Base-by-base conservation (phyloP, 1,140 invertebrate genomes). In the Drosophila biarmipes region DNA sequence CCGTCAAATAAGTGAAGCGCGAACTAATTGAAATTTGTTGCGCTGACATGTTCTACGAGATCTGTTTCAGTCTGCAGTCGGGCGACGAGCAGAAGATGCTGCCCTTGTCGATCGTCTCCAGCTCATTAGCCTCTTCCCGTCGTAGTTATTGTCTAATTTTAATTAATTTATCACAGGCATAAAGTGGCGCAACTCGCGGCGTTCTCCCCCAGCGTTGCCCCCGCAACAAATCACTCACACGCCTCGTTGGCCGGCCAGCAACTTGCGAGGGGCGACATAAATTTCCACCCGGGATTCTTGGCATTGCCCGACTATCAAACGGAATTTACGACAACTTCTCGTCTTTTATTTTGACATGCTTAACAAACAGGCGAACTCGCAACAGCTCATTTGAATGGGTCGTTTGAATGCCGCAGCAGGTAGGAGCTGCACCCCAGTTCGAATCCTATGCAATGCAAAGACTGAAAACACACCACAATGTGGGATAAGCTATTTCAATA, bases 21-120 rank as follows among this genome's bases (percentile, higher is more conserved):
- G 87, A 90, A 90, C 87, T 90, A 90, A 90, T 90, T 90, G 87
- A 87, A 82, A 90, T 90, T 90, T 84, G 87, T 90, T 80, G 76
- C 82, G 87, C 82, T 84, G 87, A 90, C 87, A 90, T 90, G 61
- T 76, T 71, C 54, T 66, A 81, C 78, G 76, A 69, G 81, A 78
- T 80, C 74, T 63, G 49, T 51, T 76, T 86, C 75, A 19, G n/a
- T n/a, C n/a, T n/a, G n/a, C n/a, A n/a, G n/a, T n/a, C n/a, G n/a
- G n/a, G 46, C 37, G 40, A 52, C n/a, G n/a, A n/a, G n/a, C n/a
- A n/a, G n/a, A 14, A 34, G 34, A 66, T 11, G 76, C 34, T 61
- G 53, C 68, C 57, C 69, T 57, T 80, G 82, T 87, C 73, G 82
- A 81, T 86, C 78, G 77, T 78, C 81, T 87, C 53, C 74, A 72